Evolutionary conservation across 2,797 vertebrate genomes (phyloP), one percentile per base, ranked within the genome.

Genomic region (Acanthurus tractus): DNA sequence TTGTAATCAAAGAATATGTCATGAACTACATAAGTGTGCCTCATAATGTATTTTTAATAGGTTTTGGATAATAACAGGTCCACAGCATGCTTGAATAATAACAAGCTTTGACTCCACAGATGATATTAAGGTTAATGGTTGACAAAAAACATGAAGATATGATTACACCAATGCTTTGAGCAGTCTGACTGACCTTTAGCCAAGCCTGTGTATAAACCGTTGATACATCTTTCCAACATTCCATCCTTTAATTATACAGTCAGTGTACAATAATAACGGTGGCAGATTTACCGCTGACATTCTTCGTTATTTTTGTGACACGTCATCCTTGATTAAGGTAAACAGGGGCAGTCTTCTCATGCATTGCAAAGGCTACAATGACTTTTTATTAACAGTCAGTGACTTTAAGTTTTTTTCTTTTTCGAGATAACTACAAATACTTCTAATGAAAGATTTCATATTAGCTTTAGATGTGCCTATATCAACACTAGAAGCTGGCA

Each of bases 1-100:
- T 61, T 64, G 46, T 29, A 48, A 56, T 65, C 29, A 73, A 55
- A 40, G 40, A 52, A 46, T 45, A 42, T 45, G 25, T 38, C 13
- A 68, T 52, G 46, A 68, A 72, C 52, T 38, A 44, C 42, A 36
- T 46, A 15, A 44, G 29, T 40, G 61, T 53, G 57, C 20, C 57
- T 63, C 42, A 9, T 48, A 20, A 65, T 67, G 42, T 42, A 11
- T 20, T 44, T 44, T 45, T 70, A 61, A 53, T 62, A n/a, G 54
- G 48, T 65, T 65, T 2, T 49, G 15, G 42, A 44, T 54, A 38
- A 57, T 45, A 69, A 7, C 13, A 49, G 49, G 63, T 42, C 69
- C 14, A 1, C 36, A 10, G n/a, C 10, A n/a, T 34, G 22, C 2
- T 44, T 48, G 48, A 45, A 59, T 67, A 3, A 46, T 42, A 22